Base-by-base conservation (phyloP, 2,797 vertebrate species). In the Catostomus latipinnis region DNA sequence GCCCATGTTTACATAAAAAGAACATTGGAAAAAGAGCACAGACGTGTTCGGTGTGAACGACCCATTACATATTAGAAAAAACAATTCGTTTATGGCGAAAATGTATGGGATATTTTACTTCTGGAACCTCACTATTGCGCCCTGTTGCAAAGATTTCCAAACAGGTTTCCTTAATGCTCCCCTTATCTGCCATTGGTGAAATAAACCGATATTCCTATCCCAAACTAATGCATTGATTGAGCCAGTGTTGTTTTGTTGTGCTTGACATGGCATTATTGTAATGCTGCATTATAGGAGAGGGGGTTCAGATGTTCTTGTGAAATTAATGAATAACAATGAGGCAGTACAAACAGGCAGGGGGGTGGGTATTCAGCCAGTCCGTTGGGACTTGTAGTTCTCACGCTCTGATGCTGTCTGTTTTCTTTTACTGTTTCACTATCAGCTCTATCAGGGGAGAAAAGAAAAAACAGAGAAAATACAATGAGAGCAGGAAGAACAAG, bases 321-420 rank as follows among this genome's bases (percentile, higher is more conserved):
- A 79, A 78, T 84, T 80, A 86, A 88, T 85, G 73, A 84, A 82
- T 85, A 1, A 74, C 76, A 65, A 82, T 74, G 52, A 80, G 70
- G 60, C 6, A 34, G 34, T 34, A 34, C 34, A 34, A 34, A 34
- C 34, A 34, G 34, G 34, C 34, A 34, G 50, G 14, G 65, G 54
- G 61, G 14, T 13, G 53, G 53, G 9, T 22, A 5, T 63, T 71
- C 77, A 11, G 50, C 13, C 13, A 18, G 53, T 73, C 72, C 8
- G n/a, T 49, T 56, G 67, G 66, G 83, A 78, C 58, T 46, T 75
- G 52, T 80, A 76, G 56, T 72, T 74, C 68, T 67, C 22, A 48
- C 4, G 54, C 46, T 58, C 82, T 67, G 58, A 82, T 81, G 50
- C 10, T 46, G 14, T 83, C 68, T 63, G 14, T 74, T 61, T 8